Percentiles rank a stretch among this genome's conserved stretches.
Evolutionary conservation across 2,888 invertebrate genomes (phyloP).

Genomic region (Dugesia japonica): DNA sequence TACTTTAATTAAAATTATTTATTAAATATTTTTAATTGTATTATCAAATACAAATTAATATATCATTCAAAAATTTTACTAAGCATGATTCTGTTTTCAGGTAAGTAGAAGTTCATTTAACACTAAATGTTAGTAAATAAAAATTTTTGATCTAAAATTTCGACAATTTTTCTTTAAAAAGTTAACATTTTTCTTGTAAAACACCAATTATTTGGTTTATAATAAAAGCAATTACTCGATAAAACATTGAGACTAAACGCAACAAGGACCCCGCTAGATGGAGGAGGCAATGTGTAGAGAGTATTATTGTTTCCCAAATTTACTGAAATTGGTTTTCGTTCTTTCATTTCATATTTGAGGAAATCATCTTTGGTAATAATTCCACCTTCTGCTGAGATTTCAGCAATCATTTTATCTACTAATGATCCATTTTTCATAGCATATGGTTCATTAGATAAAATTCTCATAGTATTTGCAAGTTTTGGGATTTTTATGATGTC

Average conservation of each 20-base stretch:
- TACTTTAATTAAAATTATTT: too few species aligned
- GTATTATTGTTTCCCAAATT: neutral
- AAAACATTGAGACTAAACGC: neutral
- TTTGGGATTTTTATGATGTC: neutral
- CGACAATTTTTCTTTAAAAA: too few species aligned
- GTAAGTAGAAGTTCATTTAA: too few species aligned
- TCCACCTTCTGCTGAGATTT: neutral
- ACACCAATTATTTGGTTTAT: too few species aligned
- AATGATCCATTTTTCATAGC: slow-evolving; percentile 7
- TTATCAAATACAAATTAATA: too few species aligned
- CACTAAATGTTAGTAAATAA: too few species aligned
- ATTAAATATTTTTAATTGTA: too few species aligned
- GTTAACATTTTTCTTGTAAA: too few species aligned
- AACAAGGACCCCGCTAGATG: neutral
- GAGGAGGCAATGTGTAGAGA: neutral
- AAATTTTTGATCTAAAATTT: too few species aligned
- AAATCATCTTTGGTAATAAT: neutral
- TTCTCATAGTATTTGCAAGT: neutral
- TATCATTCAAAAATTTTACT: too few species aligned
- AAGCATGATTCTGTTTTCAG: too few species aligned
- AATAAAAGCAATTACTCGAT: too few species aligned
- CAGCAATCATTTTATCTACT: neutral
- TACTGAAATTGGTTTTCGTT: neutral
- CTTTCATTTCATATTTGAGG: neutral
- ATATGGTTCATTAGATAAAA: neutral